These are phyloP conservation scores for Sorex fumeus DNA, from an alignment of 2,113 vertebrate genomes.

Conservation along the genomic window DNA sequence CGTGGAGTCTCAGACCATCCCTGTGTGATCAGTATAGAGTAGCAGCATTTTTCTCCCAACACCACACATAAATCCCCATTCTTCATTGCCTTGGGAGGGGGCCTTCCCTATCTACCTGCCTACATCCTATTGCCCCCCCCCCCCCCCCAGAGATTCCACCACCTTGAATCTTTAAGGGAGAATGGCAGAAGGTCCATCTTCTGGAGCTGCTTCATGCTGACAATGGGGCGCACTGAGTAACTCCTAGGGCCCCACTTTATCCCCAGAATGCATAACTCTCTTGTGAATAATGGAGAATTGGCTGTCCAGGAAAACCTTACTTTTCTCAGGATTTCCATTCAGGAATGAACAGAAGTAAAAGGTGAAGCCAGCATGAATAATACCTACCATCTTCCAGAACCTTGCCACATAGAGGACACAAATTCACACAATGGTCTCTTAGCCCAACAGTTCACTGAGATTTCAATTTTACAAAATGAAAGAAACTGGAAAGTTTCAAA, in stretches of 20 bases:
- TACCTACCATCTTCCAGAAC: not conserved
- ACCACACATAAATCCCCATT: no score
- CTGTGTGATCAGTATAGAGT: no score
- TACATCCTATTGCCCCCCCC: no score
- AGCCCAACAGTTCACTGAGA: not conserved
- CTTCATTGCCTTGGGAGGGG: no score
- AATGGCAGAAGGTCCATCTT: no score
- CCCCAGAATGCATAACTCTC: constrained; percentile 19
- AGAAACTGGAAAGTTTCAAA: not conserved
- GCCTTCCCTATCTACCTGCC: no score
- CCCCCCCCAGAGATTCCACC: no score
- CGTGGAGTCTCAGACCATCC: no score
- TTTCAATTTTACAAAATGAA: not conserved
- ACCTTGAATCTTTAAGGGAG: no score
- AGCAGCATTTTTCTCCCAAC: no score
- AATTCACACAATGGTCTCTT: not conserved
- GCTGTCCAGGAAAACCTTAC: constrained; percentile 29
- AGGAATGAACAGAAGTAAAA: constrained; percentile 49
- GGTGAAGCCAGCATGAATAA: constrained; percentile 7
- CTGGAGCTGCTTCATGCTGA: no score
- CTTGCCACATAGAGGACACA: not conserved
- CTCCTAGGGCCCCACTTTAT: not conserved
- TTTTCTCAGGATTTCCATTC: constrained; percentile 52
- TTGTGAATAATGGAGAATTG: constrained; percentile 66
- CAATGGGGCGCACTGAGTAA: no score